A percentile compares a stretch with the other conserved stretches of the same genome.
phyloP scores from a whole-genome alignment of 2,797 vertebrate species.

The Chromobotia macracanthus region DNA sequence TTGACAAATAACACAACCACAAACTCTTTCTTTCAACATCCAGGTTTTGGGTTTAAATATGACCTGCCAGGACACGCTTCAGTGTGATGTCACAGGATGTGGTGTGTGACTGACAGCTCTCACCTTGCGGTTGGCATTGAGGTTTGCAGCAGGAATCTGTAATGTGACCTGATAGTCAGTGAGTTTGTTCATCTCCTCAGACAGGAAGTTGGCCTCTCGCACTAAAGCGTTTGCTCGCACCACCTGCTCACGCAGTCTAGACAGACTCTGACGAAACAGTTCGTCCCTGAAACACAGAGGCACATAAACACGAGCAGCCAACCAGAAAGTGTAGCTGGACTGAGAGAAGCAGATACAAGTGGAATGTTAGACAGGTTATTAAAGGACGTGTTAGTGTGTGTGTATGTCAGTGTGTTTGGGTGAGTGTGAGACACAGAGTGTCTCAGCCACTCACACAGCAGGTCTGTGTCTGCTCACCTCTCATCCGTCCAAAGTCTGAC shows the following conservation, averaged over 20 bases:
- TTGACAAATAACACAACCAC: too few relatives aligned
- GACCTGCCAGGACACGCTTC: too few relatives aligned
- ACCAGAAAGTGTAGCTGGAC: neutral
- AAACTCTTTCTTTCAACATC: too few relatives aligned
- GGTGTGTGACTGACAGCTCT: slow-evolving; percentile 43
- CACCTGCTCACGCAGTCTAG: slow-evolving; percentile 94
- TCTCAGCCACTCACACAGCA: neutral
- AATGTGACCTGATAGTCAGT: slow-evolving; percentile 98
- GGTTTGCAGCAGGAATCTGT: slow-evolving; percentile 95
- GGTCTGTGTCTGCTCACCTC: slow-evolving; percentile 77
- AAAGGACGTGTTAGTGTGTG: too few relatives aligned
- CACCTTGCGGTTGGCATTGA: slow-evolving; percentile 98
- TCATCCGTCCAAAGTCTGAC: slow-evolving; percentile 94
- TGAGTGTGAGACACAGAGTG: too few relatives aligned
- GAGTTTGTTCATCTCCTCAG: slow-evolving; percentile 93
- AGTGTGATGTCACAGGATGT: too few relatives aligned
- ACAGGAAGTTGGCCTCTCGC: slow-evolving; percentile 94
- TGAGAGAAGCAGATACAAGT: too few relatives aligned
- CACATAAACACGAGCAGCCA: neutral
- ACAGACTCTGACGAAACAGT: slow-evolving; percentile 93
- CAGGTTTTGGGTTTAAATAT: neutral
- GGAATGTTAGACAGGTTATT: too few relatives aligned
- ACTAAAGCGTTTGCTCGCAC: slow-evolving; percentile 95
- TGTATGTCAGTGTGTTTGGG: too few relatives aligned
- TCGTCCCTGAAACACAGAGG: slow-evolving; percentile 83